A percentile compares a stretch with the other conserved stretches of the same genome.
These are phyloP conservation scores for Gastrophryne carolinensis DNA, from an alignment of 2,797 vertebrate genomes.

Conservation along the genomic window DNA sequence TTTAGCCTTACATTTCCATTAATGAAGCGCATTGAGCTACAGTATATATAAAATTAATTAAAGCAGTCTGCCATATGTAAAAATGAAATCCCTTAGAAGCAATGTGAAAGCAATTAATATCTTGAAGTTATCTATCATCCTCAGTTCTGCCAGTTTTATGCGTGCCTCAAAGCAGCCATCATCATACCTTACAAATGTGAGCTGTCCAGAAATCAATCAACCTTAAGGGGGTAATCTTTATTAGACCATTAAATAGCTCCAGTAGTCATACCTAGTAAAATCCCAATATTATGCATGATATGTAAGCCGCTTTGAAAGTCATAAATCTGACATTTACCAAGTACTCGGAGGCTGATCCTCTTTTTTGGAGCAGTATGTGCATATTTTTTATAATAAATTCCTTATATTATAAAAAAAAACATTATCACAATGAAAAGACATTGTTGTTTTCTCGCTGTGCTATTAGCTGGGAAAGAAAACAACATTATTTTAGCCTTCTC, in stretches of 20 bases:
- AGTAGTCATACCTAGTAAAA: background rate
- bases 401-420: too few relatives aligned
- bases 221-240: constrained; percentile 35
- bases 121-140: constrained; percentile 17
- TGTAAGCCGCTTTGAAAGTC: background rate
- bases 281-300: background rate
- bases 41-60: background rate
- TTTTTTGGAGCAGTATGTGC: too few relatives aligned
- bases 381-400: too few relatives aligned
- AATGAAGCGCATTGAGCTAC: background rate
- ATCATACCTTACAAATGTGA: constrained; percentile 31
- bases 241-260: constrained; percentile 14
- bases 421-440: too few relatives aligned
- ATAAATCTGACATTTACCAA: background rate
- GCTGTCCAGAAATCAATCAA: constrained; percentile 34
- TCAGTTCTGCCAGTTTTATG: background rate
- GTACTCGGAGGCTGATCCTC: too few relatives aligned
- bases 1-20: background rate
- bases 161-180: constrained; percentile 13
- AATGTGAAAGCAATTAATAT: constrained; percentile 23
- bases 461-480: too few relatives aligned
- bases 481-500: too few relatives aligned
- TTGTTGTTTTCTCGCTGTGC: too few relatives aligned
- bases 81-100: constrained; percentile 26
- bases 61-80: background rate